phyloP scores from a whole-genome alignment of 2,888 invertebrate genomes.

The Xanthorhoe designata region DNA sequence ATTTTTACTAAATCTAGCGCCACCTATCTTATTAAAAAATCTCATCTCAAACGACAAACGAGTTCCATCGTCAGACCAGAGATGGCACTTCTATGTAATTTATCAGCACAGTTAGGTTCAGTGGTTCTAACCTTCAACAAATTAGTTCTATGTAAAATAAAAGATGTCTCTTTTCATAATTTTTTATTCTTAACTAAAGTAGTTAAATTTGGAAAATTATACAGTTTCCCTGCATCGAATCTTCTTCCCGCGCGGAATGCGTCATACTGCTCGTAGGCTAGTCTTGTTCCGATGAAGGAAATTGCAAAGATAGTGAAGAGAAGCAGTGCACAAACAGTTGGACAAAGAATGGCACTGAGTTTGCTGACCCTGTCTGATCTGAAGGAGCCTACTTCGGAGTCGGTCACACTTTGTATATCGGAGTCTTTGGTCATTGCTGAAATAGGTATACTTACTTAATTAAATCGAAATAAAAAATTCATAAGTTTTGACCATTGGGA shows the following conservation, averaged over 20 bases:
- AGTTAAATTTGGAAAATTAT: conserved; percentile 61
- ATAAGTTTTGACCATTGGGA: too few relatives aligned
- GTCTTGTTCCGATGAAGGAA: conserved; percentile 64
- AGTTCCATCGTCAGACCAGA: background rate
- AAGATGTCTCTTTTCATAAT: conserved; percentile 32
- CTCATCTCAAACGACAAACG: background rate
- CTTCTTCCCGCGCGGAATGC: conserved; percentile 58
- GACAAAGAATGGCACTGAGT: conserved; percentile 70
- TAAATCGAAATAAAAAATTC: too few relatives aligned
- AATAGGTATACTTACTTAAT: conserved; percentile 19
- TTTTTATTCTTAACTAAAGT: background rate
- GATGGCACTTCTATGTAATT: conserved; percentile 6
- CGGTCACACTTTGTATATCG: conserved; percentile 55
- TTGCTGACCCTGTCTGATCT: conserved; percentile 54
- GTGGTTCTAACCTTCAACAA: background rate
- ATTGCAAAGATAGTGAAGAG: conserved; percentile 63
- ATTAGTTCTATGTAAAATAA: conserved; percentile 1
- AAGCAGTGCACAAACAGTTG: conserved; percentile 68
- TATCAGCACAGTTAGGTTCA: background rate
- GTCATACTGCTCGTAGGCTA: conserved; percentile 71
- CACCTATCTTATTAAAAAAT: too few relatives aligned
- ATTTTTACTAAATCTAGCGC: too few relatives aligned
- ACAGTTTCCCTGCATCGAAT: conserved; percentile 63
- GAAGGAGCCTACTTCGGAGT: conserved; percentile 66
- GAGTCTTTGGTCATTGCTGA: conserved; percentile 67